Base-by-base conservation (phyloP, 1,140 invertebrate species). In the Galleria mellonella region DNA sequence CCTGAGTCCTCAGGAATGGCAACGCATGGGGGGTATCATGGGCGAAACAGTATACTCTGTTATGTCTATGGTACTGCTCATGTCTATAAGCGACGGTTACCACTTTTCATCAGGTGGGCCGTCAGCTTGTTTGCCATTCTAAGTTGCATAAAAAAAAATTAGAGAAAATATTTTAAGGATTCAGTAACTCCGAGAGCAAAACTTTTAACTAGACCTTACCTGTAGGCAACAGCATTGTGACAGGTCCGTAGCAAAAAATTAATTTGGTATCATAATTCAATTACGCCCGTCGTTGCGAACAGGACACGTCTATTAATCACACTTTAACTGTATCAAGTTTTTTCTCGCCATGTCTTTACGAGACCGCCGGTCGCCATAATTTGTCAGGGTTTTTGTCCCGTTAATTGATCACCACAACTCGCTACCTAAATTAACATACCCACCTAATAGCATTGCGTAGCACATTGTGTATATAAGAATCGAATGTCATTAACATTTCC, bases 291-390 rank as follows among this genome's bases (percentile, higher is more conserved):
- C 38, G 59, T 63, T 61, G 65, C 59, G 59, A 65, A 65, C 67
- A 55, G 68, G 55, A 48, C 17, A 46, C 49, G 40, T 55, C 55
- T 71, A 83, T 82, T 72, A 82, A 82, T 83, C 79, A 82, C 69
- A 75, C 58, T 83, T 83, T 76, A 83, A 82, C 72, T 79, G 75
- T 83, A 79, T 73, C 76, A 69, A 62, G 72, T 64, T 79, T 81
- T 83, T 68, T 76, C 44, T 45, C 57, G 50, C 61, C 58, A 23
- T 23, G 60, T 62, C 54, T 78, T 74, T 73, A 69, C 52, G 40
- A 67, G 51, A 62, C 69, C 70, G 72, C 64, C 67, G 49, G 42
- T 55, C 41, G 47, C 51, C 53, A 67, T 67, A 73, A 79, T 81
- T 79, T 73, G 74, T 75, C 72, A 78, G 67, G 65, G 51, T 73